phyloP scores from a whole-genome alignment of 2,888 invertebrate species.

The Latheticus oryzae region DNA sequence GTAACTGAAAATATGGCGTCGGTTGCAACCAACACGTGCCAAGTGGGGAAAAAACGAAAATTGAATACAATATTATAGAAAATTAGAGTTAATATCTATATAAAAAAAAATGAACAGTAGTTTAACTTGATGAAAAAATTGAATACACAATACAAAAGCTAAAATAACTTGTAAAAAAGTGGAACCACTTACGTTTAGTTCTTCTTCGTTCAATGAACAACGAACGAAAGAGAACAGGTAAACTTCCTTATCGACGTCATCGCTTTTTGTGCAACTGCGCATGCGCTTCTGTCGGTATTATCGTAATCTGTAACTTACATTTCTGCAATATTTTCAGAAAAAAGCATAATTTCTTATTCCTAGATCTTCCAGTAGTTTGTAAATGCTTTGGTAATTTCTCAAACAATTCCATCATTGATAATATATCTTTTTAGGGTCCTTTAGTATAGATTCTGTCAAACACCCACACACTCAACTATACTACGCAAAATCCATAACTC shows the following conservation, averaged over 20 bases:
- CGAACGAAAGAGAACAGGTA: slow-evolving; percentile 51
- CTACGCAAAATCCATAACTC: slow-evolving; percentile 32
- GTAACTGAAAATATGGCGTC: too few species aligned
- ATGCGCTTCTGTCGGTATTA: slow-evolving; percentile 5
- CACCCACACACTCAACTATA: slow-evolving; percentile 1
- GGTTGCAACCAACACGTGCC: too few species aligned
- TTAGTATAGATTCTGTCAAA: too few species aligned
- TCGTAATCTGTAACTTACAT: slow-evolving; percentile 1
- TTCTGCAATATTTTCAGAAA: too few species aligned
- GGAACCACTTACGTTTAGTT: slow-evolving; percentile 49
- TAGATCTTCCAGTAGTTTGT: too few species aligned
- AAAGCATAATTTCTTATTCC: too few species aligned
- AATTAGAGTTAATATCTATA: too few species aligned
- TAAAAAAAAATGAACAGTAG: not conserved
- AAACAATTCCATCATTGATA: too few species aligned
- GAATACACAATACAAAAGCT: not conserved
- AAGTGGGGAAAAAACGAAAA: too few species aligned
- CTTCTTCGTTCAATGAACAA: slow-evolving; percentile 47
- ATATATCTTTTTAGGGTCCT: too few species aligned
- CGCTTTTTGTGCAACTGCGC: slow-evolving; percentile 4
- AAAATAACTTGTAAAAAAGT: slow-evolving; percentile 15
- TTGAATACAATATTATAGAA: too few species aligned
- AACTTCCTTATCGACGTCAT: not conserved
- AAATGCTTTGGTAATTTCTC: too few species aligned
- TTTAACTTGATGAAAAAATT: not conserved